Evolutionary conservation across 2,888 invertebrate genomes (phyloP).

Genomic region (Luperina testacea): DNA sequence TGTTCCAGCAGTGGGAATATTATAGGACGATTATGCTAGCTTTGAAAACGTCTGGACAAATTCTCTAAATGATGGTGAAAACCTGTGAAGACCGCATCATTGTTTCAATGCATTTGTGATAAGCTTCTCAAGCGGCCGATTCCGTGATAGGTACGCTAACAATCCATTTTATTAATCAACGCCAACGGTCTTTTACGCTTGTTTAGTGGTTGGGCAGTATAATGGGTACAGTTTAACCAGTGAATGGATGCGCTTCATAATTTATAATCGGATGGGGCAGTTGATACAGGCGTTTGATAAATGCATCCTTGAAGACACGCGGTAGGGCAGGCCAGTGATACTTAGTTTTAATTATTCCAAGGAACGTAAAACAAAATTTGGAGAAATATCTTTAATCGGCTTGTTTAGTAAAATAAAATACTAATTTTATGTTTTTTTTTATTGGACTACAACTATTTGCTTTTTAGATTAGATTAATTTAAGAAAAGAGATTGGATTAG

Average conservation of each 20-base stretch:
- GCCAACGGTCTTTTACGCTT: conserved; percentile 49
- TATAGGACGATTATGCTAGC: too few species aligned
- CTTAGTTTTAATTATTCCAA: neutral
- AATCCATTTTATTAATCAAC: conserved; percentile 49
- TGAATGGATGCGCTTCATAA: conserved; percentile 74
- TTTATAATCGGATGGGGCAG: conserved; percentile 74
- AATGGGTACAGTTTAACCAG: conserved; percentile 67
- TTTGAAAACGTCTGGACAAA: neutral
- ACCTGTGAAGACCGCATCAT: too few species aligned
- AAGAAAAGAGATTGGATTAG: too few species aligned
- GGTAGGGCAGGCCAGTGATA: conserved; percentile 30
- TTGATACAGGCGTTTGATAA: conserved; percentile 67
- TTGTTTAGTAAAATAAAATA: neutral
- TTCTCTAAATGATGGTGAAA: too few species aligned
- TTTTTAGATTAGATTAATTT: too few species aligned
- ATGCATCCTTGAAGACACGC: conserved; percentile 42
- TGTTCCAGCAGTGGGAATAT: too few species aligned
- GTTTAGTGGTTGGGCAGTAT: conserved; percentile 53
- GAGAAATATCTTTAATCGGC: neutral
- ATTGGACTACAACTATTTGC: too few species aligned
- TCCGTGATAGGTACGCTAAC: neutral
- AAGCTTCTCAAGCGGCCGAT: too few species aligned
- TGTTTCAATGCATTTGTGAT: too few species aligned
- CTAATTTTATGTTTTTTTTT: too few species aligned
- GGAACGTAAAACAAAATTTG: neutral